Evolutionary conservation across 1,140 invertebrate species (phyloP).

Genomic region (Reticulitermes speratus): DNA sequence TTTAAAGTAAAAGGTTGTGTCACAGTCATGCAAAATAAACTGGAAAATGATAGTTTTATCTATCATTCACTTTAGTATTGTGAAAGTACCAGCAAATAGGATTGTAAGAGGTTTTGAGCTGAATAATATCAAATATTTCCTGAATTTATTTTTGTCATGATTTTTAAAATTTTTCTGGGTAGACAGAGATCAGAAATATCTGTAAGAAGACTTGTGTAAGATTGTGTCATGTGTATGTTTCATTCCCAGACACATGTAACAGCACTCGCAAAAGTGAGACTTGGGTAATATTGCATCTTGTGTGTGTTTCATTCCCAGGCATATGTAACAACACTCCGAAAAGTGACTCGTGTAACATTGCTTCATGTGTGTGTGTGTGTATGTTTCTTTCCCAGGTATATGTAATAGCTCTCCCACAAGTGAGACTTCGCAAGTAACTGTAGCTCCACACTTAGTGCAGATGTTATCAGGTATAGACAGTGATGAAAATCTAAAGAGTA

Average conservation of each 20-base stretch:
- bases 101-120: no score
- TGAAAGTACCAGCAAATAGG: no score
- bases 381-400: neutral
- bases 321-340: neutral
- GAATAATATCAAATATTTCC: no score
- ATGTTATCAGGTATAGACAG: neutral
- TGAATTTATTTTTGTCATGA: no score
- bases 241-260: neutral
- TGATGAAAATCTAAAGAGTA: neutral
- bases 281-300: neutral
- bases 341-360: neutral
- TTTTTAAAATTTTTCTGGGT: no score
- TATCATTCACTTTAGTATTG: no score
- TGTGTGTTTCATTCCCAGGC: neutral
- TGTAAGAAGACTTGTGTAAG: no score
- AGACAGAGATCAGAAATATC: no score
- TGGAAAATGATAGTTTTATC: no score
- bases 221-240: neutral
- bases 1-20: no score
- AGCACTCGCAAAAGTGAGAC: neutral
- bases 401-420: neutral
- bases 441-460: neutral
- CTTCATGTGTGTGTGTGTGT: neutral
- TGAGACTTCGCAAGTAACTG: neutral
- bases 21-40: no score